Conservation (phyloP, 1,140 invertebrate genomes). For the Drosophila elegans region DNA sequence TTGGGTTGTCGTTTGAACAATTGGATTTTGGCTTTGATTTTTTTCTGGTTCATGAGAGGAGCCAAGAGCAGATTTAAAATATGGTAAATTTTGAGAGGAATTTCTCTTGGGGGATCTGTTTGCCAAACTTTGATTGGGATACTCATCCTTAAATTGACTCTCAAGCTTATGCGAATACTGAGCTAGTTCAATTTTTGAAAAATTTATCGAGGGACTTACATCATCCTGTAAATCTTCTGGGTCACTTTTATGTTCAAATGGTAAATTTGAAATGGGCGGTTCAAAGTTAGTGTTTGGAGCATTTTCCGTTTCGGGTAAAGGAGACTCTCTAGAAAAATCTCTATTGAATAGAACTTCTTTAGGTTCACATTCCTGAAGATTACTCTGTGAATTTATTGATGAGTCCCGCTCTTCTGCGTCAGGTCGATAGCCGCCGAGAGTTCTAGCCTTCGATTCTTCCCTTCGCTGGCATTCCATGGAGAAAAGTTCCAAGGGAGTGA, state of each 20-base stretch:
- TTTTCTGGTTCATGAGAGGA: background rate
- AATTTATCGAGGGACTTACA: background rate
- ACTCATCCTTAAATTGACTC: background rate
- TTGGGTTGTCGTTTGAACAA: background rate
- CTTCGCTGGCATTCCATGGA: slow-evolving; percentile 1
- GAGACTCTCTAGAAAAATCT: background rate
- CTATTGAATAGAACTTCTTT: background rate
- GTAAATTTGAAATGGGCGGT: too few species aligned
- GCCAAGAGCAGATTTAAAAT: background rate
- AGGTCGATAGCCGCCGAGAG: background rate
- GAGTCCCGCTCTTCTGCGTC: background rate
- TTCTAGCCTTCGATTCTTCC: background rate
- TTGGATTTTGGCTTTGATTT: background rate
- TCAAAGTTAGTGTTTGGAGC: background rate
- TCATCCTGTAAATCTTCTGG: background rate
- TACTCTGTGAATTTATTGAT: background rate
- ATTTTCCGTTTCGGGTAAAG: background rate
- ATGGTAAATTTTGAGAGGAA: background rate
- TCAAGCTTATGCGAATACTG: background rate
- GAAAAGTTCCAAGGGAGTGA: slow-evolving; percentile 30
- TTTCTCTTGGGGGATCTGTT: background rate
- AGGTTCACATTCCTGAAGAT: background rate
- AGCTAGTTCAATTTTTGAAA: background rate
- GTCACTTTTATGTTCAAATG: background rate
- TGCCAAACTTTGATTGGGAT: background rate